Percentiles rank a stretch among this genome's conserved stretches.
Evolutionary conservation across 2,888 invertebrate genomes (phyloP).

Genomic region (Drosophila rellima): DNA sequence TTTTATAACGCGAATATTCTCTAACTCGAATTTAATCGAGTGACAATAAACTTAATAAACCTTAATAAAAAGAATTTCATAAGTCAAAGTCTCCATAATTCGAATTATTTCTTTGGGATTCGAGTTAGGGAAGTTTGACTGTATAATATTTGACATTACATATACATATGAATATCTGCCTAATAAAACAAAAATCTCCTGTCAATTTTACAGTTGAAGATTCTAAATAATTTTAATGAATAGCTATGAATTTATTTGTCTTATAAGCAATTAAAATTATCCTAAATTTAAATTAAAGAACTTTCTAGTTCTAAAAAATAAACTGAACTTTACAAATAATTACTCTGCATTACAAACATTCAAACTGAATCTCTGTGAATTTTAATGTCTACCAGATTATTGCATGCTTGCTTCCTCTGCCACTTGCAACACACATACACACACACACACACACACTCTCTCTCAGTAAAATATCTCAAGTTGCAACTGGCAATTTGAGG

Average conservation of each 20-base stretch:
- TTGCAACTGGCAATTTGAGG: conserved; percentile 21
- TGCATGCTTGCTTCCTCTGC: neutral
- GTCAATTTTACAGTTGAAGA: too few relatives aligned
- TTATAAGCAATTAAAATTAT: neutral
- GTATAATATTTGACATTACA: too few relatives aligned
- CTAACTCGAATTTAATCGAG: too few relatives aligned
- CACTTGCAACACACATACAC: neutral
- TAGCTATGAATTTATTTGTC: neutral
- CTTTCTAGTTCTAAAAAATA: neutral
- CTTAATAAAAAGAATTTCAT: too few relatives aligned
- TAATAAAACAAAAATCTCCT: too few relatives aligned
- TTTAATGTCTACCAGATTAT: neutral
- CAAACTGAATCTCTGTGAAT: too few relatives aligned
- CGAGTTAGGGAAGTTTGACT: too few relatives aligned
- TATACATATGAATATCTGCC: too few relatives aligned
- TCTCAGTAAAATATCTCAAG: conserved; percentile 14
- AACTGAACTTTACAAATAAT: neutral
- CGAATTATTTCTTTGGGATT: too few relatives aligned
- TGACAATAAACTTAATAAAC: too few relatives aligned
- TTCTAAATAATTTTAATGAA: neutral
- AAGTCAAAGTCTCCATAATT: too few relatives aligned
- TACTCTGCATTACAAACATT: neutral
- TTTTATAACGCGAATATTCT: too few relatives aligned
- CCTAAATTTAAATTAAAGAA: neutral
- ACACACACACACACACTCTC: neutral